Percentiles rank a stretch among this genome's conserved stretches.
phyloP scores from a whole-genome alignment of 2,113 vertebrate species.

The Calypte anna region DNA sequence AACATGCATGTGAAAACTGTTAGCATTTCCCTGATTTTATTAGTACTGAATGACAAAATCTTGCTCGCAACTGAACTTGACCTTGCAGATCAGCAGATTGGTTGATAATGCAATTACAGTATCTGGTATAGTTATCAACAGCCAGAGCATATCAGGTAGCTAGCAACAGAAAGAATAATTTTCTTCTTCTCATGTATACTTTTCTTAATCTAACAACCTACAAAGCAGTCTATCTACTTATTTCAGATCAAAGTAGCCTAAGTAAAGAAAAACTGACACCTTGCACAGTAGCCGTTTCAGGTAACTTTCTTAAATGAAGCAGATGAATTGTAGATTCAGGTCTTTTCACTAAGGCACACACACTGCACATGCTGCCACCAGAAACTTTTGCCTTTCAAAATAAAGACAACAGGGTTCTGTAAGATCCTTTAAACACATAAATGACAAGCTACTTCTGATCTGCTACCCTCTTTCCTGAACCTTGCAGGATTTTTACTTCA shows the following conservation, averaged over 20 bases:
- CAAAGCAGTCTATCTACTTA: not conserved
- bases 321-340: not conserved
- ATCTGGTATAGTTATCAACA: not conserved
- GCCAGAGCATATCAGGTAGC: not conserved
- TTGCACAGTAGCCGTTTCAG: not conserved
- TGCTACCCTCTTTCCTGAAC: not conserved
- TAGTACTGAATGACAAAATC: not conserved
- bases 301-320: not conserved
- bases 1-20: not conserved
- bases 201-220: not conserved
- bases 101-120: not conserved
- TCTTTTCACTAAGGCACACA: not conserved
- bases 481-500: not conserved
- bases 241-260: conserved; percentile 7
- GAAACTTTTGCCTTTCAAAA: not conserved
- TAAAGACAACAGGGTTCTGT: not conserved
- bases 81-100: not conserved
- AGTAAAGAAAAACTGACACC: not conserved
- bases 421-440: not conserved
- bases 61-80: not conserved
- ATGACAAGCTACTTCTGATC: not conserved
- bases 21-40: not conserved
- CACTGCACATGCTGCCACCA: not conserved
- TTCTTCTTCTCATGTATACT: not conserved
- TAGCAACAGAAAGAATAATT: not conserved